Evolutionary conservation across 2,797 vertebrate species (phyloP).

Genomic region (Myripristis murdjan): DNA sequence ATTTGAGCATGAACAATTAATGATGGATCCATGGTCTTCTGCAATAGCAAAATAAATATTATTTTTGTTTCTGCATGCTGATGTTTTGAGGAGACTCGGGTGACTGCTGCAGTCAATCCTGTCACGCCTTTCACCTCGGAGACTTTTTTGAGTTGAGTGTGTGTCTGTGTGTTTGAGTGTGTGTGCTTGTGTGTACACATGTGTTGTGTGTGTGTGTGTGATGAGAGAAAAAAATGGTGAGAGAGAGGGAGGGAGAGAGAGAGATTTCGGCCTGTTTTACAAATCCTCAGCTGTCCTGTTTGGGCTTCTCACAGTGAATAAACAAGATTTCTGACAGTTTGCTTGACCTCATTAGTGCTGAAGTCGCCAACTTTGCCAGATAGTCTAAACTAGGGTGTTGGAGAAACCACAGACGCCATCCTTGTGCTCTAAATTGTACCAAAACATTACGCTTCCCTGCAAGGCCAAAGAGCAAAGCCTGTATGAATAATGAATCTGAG

Average conservation of each 20-base stretch:
- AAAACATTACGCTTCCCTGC: too few relatives aligned
- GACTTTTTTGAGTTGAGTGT: too few relatives aligned
- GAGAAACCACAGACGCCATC: constrained; percentile 2
- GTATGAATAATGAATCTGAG: neutral
- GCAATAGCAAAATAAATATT: neutral
- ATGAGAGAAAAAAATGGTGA: constrained; percentile 9
- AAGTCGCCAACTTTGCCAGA: neutral
- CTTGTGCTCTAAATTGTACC: too few relatives aligned
- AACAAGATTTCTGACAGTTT: constrained; percentile 21
- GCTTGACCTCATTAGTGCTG: constrained; percentile 31
- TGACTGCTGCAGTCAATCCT: too few relatives aligned
- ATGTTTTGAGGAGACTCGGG: too few relatives aligned
- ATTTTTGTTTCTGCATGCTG: too few relatives aligned
- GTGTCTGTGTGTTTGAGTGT: too few relatives aligned
- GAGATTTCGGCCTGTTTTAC: constrained; percentile 1
- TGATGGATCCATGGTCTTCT: neutral
- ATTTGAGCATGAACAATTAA: too few relatives aligned
- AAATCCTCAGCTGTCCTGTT: constrained; percentile 28
- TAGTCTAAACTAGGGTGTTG: constrained; percentile 1
- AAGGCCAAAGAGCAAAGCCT: too few relatives aligned
- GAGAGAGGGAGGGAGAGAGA: constrained; percentile 15
- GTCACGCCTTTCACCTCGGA: too few relatives aligned
- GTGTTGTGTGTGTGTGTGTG: too few relatives aligned
- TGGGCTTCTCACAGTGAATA: constrained; percentile 12
- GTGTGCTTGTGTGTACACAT: neutral